Evolutionary conservation across 2,888 invertebrate species (phyloP), one percentile per base, ranked within the genome.

Genomic region (Heteropelma amictum): DNA sequence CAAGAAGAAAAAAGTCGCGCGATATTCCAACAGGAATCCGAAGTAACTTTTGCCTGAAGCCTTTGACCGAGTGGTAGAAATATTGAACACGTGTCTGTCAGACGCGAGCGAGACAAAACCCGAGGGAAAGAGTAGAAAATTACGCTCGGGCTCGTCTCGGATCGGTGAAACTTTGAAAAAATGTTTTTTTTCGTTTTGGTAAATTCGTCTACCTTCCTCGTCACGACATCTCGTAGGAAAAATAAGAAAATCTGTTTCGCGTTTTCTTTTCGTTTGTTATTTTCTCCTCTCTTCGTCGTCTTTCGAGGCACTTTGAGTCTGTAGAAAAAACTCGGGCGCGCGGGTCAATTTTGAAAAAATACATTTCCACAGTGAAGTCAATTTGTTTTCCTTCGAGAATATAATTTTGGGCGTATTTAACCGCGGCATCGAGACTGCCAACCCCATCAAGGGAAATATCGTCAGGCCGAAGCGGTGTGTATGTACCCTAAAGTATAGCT

Each of bases 381-480:
- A n/a, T 63, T 68, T 60, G 30, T 12, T 38, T 30, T 1, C 30
- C 10, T 56, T 12, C 12, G 26, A 38, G 30, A n/a, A 30, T 12
- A 33, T n/a, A 19, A 26, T 71, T 70, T 75, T 64, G 35, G 72
- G 63, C 51, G 72, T 70, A 75, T 69, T 51, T 64, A 12, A 8
- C 12, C 51, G 26, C 49, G 67, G 68, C 26, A 67, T 47, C 53
- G 65, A 78, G 72, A 77, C 81, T 80, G 80, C 78, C 75, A 80
- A 77, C 75, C 82, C 77, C 76, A 78, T 77, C 54, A 74, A 72
- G 82, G 72, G 67, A 81, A 81, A 81, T 79, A 77, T 73, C 64
- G 65, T 69, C 68, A 47, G 77, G 58, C 72, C 68, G 19, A 69
- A 74, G 64, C 72, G 58, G 73, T 51, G 40, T 45, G 38, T 58